Evolutionary conservation across 2,113 vertebrate species (phyloP).

Genomic region (Nansenia antarctica): DNA sequence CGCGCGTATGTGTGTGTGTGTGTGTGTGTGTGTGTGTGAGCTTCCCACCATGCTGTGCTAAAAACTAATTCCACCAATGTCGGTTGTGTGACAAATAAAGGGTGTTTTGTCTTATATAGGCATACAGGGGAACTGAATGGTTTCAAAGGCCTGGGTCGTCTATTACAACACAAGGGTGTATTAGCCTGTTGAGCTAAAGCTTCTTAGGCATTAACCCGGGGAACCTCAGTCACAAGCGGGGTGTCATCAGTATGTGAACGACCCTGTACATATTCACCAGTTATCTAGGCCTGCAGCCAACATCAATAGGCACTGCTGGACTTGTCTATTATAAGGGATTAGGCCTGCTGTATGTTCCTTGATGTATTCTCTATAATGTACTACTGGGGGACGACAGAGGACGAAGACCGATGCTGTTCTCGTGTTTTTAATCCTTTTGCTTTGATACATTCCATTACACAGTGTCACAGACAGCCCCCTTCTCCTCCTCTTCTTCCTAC

Average conservation of each 20-base stretch:
- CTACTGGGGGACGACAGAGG: conserved; percentile 14
- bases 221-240: not conserved
- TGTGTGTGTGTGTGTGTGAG: too few relatives aligned
- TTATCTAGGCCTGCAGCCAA: not conserved
- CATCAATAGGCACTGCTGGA: not conserved
- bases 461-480: conserved; percentile 29
- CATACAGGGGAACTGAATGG: too few relatives aligned
- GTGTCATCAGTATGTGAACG: not conserved
- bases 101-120: too few relatives aligned
- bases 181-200: too few relatives aligned
- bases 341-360: conserved; percentile 5
- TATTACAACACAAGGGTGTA: too few relatives aligned
- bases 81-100: too few relatives aligned
- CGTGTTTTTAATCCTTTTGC: conserved; percentile 30
- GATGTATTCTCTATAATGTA: conserved; percentile 26
- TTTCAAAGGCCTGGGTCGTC: too few relatives aligned
- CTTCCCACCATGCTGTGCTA: too few relatives aligned
- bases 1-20: too few relatives aligned
- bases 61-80: too few relatives aligned
- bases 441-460: conserved; percentile 37
- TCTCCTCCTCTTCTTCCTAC: conserved; percentile 30
- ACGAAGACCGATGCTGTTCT: conserved; percentile 27
- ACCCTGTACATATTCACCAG: not conserved
- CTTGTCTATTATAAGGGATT: not conserved
- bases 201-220: too few relatives aligned